These are phyloP conservation scores for Zhuqinia jingwanae DNA, from an alignment of 2,888 invertebrate species.

Conservation along the genomic window DNA sequence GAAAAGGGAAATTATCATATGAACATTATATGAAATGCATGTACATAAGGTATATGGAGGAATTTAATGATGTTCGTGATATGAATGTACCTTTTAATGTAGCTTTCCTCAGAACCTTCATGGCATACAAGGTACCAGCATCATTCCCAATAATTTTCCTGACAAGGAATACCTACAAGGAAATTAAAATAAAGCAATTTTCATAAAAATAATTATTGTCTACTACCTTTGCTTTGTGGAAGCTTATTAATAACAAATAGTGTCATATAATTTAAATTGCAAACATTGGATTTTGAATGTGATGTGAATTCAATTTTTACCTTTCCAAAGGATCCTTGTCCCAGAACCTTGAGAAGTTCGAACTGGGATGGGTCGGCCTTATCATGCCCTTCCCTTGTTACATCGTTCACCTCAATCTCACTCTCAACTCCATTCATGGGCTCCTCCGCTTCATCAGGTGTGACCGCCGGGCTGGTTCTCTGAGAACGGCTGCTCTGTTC, in stretches of 20 bases:
- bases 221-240: too few relatives aligned
- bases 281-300: too few relatives aligned
- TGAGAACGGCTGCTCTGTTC: constrained; percentile 60
- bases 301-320: too few relatives aligned
- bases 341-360: constrained; percentile 97
- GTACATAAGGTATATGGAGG: too few relatives aligned
- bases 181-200: too few relatives aligned
- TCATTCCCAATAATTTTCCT: constrained; percentile 96
- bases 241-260: too few relatives aligned
- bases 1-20: too few relatives aligned
- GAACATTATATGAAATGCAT: too few relatives aligned
- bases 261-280: too few relatives aligned
- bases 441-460: constrained; percentile 73
- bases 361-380: constrained; percentile 98
- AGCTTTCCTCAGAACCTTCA: constrained; percentile 99
- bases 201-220: too few relatives aligned
- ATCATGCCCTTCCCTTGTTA: constrained; percentile 95
- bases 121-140: constrained; percentile 97
- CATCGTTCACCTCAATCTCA: constrained; percentile 95
- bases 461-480: constrained; percentile 68
- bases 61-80: too few relatives aligned
- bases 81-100: constrained; percentile 91
- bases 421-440: constrained; percentile 81
- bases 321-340: constrained; percentile 98
- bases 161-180: constrained; percentile 91